Percentiles rank a stretch among this genome's conserved stretches.
Conservation (phyloP, 2,888 invertebrate species). For the Perdita meconis region DNA sequence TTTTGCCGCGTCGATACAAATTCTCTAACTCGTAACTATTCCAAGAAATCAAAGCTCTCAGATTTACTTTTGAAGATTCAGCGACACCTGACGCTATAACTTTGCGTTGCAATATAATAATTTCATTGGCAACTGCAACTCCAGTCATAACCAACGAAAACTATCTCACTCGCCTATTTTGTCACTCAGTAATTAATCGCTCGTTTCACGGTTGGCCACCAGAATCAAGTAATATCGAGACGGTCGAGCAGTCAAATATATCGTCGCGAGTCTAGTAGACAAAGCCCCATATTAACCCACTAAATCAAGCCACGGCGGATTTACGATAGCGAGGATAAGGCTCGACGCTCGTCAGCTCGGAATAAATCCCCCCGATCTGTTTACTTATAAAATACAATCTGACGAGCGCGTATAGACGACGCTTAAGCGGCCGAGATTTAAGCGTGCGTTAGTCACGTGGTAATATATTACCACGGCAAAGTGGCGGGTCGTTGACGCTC, state of each 20-base stretch:
- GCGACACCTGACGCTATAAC: too few species aligned
- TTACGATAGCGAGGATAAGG: constrained; percentile 52
- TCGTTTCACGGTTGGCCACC: not conserved
- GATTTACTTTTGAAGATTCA: too few species aligned
- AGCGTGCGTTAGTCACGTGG: constrained; percentile 71
- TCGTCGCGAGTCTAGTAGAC: not conserved
- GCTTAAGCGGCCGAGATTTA: constrained; percentile 60
- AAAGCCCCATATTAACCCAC: constrained; percentile 6
- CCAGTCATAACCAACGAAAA: too few species aligned
- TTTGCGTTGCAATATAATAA: too few species aligned
- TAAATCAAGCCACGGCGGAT: constrained; percentile 31
- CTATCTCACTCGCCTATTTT: too few species aligned
- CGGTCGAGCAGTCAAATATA: not conserved
- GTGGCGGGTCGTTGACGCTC: constrained; percentile 75
- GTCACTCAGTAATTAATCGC: not conserved
- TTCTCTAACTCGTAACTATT: too few species aligned
- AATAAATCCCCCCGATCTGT: constrained; percentile 69
- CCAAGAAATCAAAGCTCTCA: too few species aligned
- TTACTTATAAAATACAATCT: constrained; percentile 75
- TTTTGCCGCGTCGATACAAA: too few species aligned
- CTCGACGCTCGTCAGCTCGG: constrained; percentile 8
- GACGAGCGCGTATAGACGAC: constrained; percentile 63
- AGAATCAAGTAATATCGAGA: not conserved
- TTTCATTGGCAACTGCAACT: too few species aligned
- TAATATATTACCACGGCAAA: constrained; percentile 75